Evolutionary conservation across 2,888 invertebrate genomes (phyloP).

Genomic region (Craniophora ligustri): DNA sequence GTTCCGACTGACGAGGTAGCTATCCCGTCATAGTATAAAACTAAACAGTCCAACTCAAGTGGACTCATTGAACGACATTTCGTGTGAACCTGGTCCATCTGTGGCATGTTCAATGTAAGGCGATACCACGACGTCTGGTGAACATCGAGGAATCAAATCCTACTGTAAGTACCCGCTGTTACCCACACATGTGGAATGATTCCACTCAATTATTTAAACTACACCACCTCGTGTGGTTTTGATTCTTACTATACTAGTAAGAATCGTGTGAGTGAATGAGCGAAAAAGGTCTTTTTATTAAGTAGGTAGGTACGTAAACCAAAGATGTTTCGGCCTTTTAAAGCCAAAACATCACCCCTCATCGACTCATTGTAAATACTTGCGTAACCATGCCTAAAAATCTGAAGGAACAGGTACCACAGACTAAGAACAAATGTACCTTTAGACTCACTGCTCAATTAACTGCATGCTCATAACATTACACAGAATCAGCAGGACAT

Average conservation of each 20-base stretch:
- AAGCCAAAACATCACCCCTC: no score
- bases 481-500: no score
- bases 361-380: no score
- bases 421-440: neutral
- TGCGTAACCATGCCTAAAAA: no score
- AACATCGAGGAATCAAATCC: constrained; percentile 79
- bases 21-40: constrained; percentile 38
- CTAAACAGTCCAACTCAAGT: constrained; percentile 58
- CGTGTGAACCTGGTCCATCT: constrained; percentile 79
- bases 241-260: no score
- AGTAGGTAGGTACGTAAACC: neutral
- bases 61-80: constrained; percentile 65
- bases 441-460: no score
- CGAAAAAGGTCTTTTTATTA: no score
- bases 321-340: no score
- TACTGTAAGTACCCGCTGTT: constrained; percentile 59
- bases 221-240: constrained; percentile 29
- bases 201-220: constrained; percentile 59
- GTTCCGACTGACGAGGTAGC: constrained; percentile 30
- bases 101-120: constrained; percentile 72
- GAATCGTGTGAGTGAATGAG: no score
- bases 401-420: neutral
- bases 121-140: constrained; percentile 82
- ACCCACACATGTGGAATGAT: constrained; percentile 81
- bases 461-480: no score